Evolutionary conservation across 2,797 vertebrate species (phyloP), one percentile per base, ranked within the genome.

Genomic region (Xiphophorus birchmanni): DNA sequence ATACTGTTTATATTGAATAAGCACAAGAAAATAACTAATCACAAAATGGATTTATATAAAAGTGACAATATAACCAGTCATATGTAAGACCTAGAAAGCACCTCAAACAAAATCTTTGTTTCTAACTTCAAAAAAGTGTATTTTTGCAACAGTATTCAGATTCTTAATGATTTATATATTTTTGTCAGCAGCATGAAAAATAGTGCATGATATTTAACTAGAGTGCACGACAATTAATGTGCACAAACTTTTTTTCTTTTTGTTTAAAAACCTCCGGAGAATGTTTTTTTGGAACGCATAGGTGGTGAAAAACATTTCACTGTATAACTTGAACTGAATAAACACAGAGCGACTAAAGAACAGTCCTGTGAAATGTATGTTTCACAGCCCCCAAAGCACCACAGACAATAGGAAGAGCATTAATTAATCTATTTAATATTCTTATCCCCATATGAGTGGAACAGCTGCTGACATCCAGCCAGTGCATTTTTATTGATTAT

Each of bases 401-500:
- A 54, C 48, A 90, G 85, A 93, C 91, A 93, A 93, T 89, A 88
- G 84, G 32, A 87, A 69, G 76, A 78, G 80, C 84, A 91, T 94
- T 92, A 94, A 93, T 95, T 94, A 92, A 85, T 88, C 80, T 88
- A 78, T 91, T 92, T 94, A 94, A 95, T 94, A 50, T 83, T 87
- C 87, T 89, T 83, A 75, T 91, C 86, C 89, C 90, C 91, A 89
- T 91, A 93, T 92, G 93, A 90, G 77, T 74, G 40, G 26, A 85
- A 85, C 94, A 94, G 91, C 91, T 94, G 93, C 90, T 87, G 73
- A 86, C 71, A 90, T 92, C 89, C 82, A 91, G 83, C 80, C 85
- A 82, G 80, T 81, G 87, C 87, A 88, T 87, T 91, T 91, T 92
- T 93, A 94, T 95, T 94, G 94, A 95, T 95, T 94, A 91, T 91